phyloP scores from a whole-genome alignment of 2,888 invertebrate species.

The Lasius fuliginosus region DNA sequence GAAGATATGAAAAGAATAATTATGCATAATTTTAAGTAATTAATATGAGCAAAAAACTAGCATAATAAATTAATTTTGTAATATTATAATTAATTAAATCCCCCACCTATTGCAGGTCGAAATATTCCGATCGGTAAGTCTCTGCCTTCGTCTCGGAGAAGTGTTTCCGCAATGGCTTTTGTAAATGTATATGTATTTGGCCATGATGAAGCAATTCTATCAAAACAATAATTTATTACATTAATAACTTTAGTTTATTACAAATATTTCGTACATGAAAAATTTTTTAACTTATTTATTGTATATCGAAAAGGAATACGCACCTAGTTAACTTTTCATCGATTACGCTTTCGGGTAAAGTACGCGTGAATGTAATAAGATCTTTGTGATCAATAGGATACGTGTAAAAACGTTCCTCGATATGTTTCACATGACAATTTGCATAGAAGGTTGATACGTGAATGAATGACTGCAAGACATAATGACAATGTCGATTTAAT shows the following conservation, averaged over 20 bases:
- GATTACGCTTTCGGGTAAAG: conserved; percentile 87
- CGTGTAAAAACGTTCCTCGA: conserved; percentile 91
- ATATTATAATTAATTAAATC: conserved; percentile 28
- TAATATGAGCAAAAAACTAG: not conserved
- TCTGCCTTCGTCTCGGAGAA: conserved; percentile 88
- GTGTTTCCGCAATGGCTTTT: conserved; percentile 93
- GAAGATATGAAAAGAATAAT: not conserved
- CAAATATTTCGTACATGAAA: not conserved
- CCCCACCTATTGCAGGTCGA: conserved; percentile 92
- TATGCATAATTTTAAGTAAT: not conserved
- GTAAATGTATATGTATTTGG: conserved; percentile 91
- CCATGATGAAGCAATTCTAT: conserved; percentile 72
- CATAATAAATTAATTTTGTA: conserved; percentile 65
- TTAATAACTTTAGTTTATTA: not conserved
- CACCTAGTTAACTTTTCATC: conserved; percentile 88
- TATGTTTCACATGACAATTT: conserved; percentile 87
- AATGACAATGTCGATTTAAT: not conserved
- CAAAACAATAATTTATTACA: not conserved
- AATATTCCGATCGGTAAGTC: conserved; percentile 92
- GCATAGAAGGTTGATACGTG: conserved; percentile 86
- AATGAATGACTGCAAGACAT: conserved; percentile 82
- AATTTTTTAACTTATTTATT: not conserved
- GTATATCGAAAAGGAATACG: conserved; percentile 76
- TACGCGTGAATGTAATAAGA: conserved; percentile 86
- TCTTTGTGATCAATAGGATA: conserved; percentile 87